These are phyloP conservation scores for Synergus umbraculus DNA, from an alignment of 2,888 invertebrate species.

Conservation along the genomic window DNA sequence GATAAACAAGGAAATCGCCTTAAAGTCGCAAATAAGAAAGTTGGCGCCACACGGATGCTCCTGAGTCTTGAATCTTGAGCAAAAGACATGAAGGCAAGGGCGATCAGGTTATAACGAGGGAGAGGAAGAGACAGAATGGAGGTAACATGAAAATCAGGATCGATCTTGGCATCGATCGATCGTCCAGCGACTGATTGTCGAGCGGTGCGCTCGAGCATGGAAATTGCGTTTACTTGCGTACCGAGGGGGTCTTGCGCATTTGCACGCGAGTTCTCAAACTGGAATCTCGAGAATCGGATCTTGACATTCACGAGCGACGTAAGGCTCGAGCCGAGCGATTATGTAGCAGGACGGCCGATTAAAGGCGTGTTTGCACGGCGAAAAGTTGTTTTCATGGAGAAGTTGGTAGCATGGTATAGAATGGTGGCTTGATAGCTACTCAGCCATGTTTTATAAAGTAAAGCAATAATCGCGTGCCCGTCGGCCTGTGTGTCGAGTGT, in stretches of 20 bases:
- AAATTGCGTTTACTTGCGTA: conserved; percentile 19
- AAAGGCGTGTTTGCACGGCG: conserved; percentile 48
- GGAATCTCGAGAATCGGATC: conserved; percentile 60
- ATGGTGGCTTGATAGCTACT: conserved; percentile 46
- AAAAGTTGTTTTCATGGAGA: conserved; percentile 46
- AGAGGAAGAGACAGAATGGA: conserved; percentile 4
- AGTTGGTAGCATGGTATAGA: conserved; percentile 1
- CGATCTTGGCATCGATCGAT: conserved; percentile 36
- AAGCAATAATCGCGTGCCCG: conserved; percentile 55
- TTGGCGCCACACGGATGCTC: conserved; percentile 54
- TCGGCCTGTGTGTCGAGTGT: conserved; percentile 32
- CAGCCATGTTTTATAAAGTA: conserved; percentile 49
- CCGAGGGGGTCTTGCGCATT: conserved; percentile 34
- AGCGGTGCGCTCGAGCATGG: conserved; percentile 20
- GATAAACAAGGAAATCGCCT: not conserved
- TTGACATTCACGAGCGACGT: conserved; percentile 60
- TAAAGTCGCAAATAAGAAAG: conserved; percentile 52
- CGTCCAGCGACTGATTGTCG: conserved; percentile 35
- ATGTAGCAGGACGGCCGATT: conserved; percentile 48
- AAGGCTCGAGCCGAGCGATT: conserved; percentile 54
- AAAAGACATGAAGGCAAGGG: not conserved
- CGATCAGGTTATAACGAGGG: conserved; percentile 9
- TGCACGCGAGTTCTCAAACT: conserved; percentile 43
- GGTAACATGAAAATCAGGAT: conserved; percentile 32
- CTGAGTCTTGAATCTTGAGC: conserved; percentile 40